Evolutionary conservation across 1,140 invertebrate genomes (phyloP).

Genomic region (Venturia canescens): DNA sequence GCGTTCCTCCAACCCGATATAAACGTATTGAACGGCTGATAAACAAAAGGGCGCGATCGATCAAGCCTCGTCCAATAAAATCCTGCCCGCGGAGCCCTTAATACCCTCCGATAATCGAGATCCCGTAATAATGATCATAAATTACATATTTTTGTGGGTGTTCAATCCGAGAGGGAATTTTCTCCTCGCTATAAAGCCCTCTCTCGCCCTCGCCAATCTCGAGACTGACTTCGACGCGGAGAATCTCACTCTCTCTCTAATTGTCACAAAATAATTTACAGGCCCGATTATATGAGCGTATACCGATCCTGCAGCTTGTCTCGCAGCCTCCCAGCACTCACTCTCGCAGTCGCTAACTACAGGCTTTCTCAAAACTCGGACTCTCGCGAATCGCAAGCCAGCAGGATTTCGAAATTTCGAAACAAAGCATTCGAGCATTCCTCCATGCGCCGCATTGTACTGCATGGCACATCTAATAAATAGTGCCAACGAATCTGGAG

Average conservation of each 20-base stretch:
- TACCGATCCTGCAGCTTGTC: constrained; percentile 18
- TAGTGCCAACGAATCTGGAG: no score
- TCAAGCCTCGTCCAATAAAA: not conserved
- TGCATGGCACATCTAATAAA: no score
- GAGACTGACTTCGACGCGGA: not conserved
- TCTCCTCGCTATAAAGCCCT: not conserved
- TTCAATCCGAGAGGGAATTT: constrained; percentile 22
- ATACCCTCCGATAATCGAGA: no score
- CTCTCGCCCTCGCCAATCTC: not conserved
- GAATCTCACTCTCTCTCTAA: constrained; percentile 21
- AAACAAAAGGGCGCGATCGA: not conserved
- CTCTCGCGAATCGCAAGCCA: no score
- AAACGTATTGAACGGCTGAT: not conserved
- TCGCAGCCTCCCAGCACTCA: not conserved
- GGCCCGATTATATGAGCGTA: not conserved
- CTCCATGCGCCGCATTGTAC: no score
- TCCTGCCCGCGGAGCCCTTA: no score
- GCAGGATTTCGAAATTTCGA: no score
- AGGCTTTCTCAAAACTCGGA: no score
- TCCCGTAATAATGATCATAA: not conserved
- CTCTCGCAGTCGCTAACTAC: no score
- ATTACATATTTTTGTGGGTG: constrained; percentile 10
- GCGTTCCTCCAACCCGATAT: constrained; percentile 29
- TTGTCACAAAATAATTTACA: constrained; percentile 37
- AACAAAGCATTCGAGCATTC: no score